Base-by-base conservation (phyloP, 2,113 vertebrate genomes). In the Nipponia nippon region DNA sequence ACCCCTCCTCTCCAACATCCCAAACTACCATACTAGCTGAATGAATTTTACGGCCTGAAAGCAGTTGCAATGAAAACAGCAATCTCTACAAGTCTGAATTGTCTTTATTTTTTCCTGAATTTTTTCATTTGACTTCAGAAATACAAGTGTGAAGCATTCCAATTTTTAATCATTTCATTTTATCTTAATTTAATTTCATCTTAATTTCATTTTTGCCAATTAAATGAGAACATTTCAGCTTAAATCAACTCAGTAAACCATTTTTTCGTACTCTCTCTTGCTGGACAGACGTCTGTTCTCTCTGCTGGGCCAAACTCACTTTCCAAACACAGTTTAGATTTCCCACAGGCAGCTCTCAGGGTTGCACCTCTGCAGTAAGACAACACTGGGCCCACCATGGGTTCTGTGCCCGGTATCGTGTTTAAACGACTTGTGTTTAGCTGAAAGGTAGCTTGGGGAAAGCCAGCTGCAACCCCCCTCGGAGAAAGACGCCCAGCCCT, bases 301-400 rank as follows among this genome's bases (percentile, higher is more conserved):
- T 53, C 53, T 27, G 27, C 12, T 38, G 62, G 13, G 13, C 55
- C 47, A 13, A 36, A 46, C 32, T 47, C 27, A 4, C 61, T 26
- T 56, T 72, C 29, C 40, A 38, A 66, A 42, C 27, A 9, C 23
- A 34, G 38, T 15, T 23, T 13, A 20, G 34, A 14, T 26, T 55
- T 34, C 80, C 29, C 26, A 4, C 4, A 7, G 20, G 12, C 21
- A 58, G 18, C 17, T 9, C 21, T 36, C 30, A 7, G 40, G 26
- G 55, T 11, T 32, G 21, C 58, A 29, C 4, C 71, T 30, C 27
- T 19, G 18, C 36, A 25, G 16, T 3, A 17, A 36, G 4, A 5
- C 5, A 25, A 40, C 16, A 20, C 11, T 1, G 11, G 50, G 29
- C 10, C 26, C n/a, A 9, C 38, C 16, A 3, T 0, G 10, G 59